Base-by-base conservation (phyloP, 2,888 invertebrate species). In the Epiblema foenella region DNA sequence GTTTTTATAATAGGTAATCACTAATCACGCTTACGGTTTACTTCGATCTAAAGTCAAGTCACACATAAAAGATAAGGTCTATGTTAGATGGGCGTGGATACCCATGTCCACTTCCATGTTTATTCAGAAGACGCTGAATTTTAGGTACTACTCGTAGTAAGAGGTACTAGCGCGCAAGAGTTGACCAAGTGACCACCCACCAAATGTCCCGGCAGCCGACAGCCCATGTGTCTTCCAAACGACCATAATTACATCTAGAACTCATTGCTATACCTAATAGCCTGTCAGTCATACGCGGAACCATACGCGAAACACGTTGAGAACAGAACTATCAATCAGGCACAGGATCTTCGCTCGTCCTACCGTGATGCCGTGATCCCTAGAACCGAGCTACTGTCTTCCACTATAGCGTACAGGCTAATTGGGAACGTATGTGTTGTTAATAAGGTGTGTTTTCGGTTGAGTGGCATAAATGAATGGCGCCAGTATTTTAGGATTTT, bases 401-500 rank as follows among this genome's bases (percentile, higher is more conserved):
- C 68, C 29, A 37, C 69, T 17, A 24, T 59, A 20, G 24, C 42
- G 17, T 12, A 11, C 33, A 33, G 65, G 63, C 72, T 80, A 86
- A 86, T 83, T 78, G 73, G 78, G 74, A 82, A 79, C 84, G 76
- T 89, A 83, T 81, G 76, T 65, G 75, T 71, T 68, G 56, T 78
- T 5, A 62, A 76, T 84, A 89, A 75, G 82, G 87, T 81, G 79
- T 79, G 83, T 77, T 83, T 86, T 90, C 77, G 83, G 72, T 74
- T 77, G 77, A 66, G 75, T 75, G 79, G 81, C 73, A 75, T 73
- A 79, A 80, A 73, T 79, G 81, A 85, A 85, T 83, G 88, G 89
- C 88, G 88, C 86, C 86, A 86, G 89, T 92, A 93, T 93, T 93
- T 93, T 91, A 90, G 91, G 92, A 91, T 84, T 84, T 92, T 92